Conservation (phyloP, 1,140 invertebrate species). For the Ylistrum balloti region DNA sequence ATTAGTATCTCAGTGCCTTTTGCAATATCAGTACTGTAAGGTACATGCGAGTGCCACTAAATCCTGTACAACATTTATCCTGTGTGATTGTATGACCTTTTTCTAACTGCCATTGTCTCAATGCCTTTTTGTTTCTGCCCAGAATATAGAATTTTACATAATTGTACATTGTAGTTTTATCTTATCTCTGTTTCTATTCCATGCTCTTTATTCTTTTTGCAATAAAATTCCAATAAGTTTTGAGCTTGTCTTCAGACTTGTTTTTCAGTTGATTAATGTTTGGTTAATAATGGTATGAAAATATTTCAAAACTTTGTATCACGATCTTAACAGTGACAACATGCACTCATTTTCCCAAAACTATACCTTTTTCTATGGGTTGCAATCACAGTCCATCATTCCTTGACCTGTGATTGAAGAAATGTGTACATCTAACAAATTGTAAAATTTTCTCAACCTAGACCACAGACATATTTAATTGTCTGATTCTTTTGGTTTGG, state of each 20-base stretch:
- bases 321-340: too few relatives aligned
- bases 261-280: too few relatives aligned
- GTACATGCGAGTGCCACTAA: neutral
- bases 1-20: neutral
- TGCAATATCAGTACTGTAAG: neutral
- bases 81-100: neutral
- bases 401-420: too few relatives aligned
- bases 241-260: neutral
- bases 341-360: too few relatives aligned
- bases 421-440: too few relatives aligned
- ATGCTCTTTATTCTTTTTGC: constrained; percentile 35
- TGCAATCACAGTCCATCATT: too few relatives aligned
- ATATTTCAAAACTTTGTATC: too few relatives aligned
- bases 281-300: too few relatives aligned
- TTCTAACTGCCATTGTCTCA: neutral
- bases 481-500: too few relatives aligned
- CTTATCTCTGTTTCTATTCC: neutral
- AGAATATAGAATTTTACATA: neutral
- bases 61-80: neutral
- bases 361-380: too few relatives aligned
- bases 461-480: too few relatives aligned
- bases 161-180: neutral
- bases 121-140: neutral
- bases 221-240: constrained; percentile 40
- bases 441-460: too few relatives aligned